Conservation (phyloP, 2,888 invertebrate genomes). For the Tyria jacobaeae region DNA sequence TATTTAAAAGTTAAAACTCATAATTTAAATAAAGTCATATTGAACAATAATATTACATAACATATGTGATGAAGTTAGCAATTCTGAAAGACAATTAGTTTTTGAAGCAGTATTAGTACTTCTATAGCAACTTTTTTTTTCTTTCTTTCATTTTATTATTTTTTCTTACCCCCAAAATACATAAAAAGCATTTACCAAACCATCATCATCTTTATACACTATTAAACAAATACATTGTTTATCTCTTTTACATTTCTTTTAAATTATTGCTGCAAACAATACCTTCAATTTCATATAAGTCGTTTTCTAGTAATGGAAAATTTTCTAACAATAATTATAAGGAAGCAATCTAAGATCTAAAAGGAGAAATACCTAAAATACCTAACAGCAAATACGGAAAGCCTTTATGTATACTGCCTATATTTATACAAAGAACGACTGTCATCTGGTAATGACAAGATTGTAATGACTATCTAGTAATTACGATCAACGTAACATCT, state of each 20-base stretch:
- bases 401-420: background rate
- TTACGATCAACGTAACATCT: too few species aligned
- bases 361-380: constrained; percentile 7
- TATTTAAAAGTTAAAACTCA: too few species aligned
- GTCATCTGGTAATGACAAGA: background rate
- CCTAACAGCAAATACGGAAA: background rate
- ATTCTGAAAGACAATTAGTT: too few species aligned
- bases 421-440: background rate
- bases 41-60: too few species aligned
- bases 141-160: too few species aligned
- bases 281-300: background rate
- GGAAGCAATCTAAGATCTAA: background rate
- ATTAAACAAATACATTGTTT: background rate
- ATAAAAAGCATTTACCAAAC: too few species aligned
- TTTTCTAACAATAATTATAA: background rate
- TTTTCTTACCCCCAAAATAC: too few species aligned
- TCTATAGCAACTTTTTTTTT: too few species aligned
- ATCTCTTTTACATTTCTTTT: background rate
- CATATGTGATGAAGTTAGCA: too few species aligned
- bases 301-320: background rate
- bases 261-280: background rate
- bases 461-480: background rate
- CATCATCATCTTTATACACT: too few species aligned
- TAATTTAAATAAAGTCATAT: too few species aligned
- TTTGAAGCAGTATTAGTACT: too few species aligned